phyloP scores from a whole-genome alignment of 1,140 invertebrate genomes.

The Hydropsyche tenuis region DNA sequence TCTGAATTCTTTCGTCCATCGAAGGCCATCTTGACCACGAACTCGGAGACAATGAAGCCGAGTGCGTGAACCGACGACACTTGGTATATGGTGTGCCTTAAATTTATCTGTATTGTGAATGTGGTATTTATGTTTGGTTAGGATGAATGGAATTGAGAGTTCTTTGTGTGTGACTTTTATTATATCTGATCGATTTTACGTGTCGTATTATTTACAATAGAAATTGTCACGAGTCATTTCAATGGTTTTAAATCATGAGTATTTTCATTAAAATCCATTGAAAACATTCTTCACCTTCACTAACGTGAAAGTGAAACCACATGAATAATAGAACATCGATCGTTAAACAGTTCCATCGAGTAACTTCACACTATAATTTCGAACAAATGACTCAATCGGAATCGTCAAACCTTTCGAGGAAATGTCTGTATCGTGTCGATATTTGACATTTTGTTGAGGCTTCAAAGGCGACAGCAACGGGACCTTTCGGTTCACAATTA shows the following conservation, averaged over 20 bases:
- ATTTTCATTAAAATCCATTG: too few relatives aligned
- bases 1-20: neutral
- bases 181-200: too few relatives aligned
- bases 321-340: too few relatives aligned
- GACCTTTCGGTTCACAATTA: neutral
- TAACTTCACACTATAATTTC: neutral
- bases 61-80: neutral
- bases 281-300: too few relatives aligned
- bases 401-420: neutral
- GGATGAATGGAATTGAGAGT: too few relatives aligned
- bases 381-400: neutral
- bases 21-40: constrained; percentile 26
- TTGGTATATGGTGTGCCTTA: too few relatives aligned
- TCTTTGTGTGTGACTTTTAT: too few relatives aligned
- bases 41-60: neutral
- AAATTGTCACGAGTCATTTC: too few relatives aligned
- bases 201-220: too few relatives aligned
- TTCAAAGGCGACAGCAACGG: neutral
- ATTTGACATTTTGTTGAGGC: neutral
- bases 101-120: neutral
- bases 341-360: neutral
- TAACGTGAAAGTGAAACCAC: too few relatives aligned
- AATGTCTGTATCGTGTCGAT: too few relatives aligned
- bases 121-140: neutral
- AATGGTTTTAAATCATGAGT: too few relatives aligned